Evolutionary conservation across 2,888 invertebrate species (phyloP).

Genomic region (Drosophila tanythrix): DNA sequence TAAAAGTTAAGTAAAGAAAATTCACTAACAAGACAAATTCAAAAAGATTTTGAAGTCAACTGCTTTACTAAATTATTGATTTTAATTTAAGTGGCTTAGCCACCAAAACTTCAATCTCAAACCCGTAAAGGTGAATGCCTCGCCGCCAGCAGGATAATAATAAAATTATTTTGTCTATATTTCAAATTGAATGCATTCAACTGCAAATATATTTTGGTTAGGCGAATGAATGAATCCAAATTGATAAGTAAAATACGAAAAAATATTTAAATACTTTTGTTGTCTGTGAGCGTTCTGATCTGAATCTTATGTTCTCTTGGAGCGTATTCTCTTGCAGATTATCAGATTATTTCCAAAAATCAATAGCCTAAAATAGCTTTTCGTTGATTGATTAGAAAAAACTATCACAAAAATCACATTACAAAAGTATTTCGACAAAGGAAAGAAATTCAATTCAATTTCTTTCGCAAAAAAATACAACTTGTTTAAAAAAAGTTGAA

Average conservation of each 20-base stretch:
- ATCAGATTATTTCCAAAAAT: neutral
- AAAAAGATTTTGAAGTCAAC: neutral
- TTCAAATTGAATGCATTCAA: neutral
- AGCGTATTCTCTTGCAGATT: neutral
- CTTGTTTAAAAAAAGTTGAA: neutral
- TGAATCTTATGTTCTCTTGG: neutral
- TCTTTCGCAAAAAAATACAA: neutral
- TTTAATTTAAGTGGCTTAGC: neutral
- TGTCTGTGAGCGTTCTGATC: neutral
- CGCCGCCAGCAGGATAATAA: no score
- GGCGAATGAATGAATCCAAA: neutral
- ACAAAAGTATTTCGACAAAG: neutral
- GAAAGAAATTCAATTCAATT: neutral
- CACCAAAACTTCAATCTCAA: fast-evolving
- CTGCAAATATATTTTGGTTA: neutral
- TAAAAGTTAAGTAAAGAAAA: neutral
- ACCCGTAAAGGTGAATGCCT: neutral
- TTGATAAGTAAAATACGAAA: neutral
- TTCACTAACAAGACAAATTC: neutral
- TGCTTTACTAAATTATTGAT: neutral
- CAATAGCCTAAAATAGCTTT: neutral
- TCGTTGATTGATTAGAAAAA: neutral
- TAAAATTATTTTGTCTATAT: neutral
- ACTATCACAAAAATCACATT: neutral
- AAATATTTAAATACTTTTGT: neutral